Base-by-base conservation (phyloP, 2,888 invertebrate species). In the Cecidostiba fungosa region DNA sequence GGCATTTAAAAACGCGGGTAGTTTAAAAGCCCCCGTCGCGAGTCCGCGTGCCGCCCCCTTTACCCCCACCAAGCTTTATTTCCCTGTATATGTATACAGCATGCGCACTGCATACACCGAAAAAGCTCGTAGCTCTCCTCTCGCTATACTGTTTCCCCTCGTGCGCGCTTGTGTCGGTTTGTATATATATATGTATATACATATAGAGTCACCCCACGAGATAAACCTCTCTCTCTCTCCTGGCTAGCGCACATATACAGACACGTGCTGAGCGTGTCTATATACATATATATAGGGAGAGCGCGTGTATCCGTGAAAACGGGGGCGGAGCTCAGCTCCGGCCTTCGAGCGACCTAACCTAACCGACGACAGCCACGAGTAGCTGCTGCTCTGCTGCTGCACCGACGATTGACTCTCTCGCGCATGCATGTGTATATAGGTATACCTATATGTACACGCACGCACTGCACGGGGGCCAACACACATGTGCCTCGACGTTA, bases 321-420 rank as follows among this genome's bases (percentile, higher is more conserved):
- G 80, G 80, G 87, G 82, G 87, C 83, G 79, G 77, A 78, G 83
- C 77, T 32, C 39, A 26, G 26, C 82, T 85, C 32, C 84, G 80
- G 73, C 85, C 82, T 85, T 82, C 85, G 62, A 8, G 4, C 50
- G 26, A 12, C 82, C 82, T 66, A 82, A 78, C 78, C 82, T 82
- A 54, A 78, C 82, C 54, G 23, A 69, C 50, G 54, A 59, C n/a
- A 16, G n/a, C 29, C 26, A 72, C 54, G 39, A 43, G 14, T 26
- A 43, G 43, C 32, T 87, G 85, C n/a, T n/a, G n/a, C n/a, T n/a
- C 84, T 87, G 87, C 80, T 86, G 88, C 87, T 87, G 74, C 47
- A n/a, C 39, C 14, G 29, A 29, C 50, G 50, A 50, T 50, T 16
- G n/a, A 6, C 54, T 59, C 54, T 59, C 66, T 74, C 66, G 74